phyloP scores from a whole-genome alignment of 2,113 vertebrate genomes.

The Thamnaconus septentrionalis region DNA sequence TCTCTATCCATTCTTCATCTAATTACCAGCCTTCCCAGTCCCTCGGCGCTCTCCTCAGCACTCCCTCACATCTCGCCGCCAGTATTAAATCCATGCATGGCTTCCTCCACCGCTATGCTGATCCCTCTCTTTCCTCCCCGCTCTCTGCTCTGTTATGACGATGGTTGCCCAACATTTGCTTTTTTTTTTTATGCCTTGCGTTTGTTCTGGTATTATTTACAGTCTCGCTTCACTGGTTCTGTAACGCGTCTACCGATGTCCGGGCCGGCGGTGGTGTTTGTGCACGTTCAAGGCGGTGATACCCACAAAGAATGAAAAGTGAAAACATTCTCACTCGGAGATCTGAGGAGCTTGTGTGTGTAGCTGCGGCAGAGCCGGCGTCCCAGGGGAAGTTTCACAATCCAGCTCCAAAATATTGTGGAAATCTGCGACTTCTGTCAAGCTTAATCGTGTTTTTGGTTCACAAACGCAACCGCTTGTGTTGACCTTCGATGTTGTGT shows the following conservation, averaged over 20 bases:
- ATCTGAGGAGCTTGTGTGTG: too few species aligned
- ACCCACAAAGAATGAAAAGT: not conserved
- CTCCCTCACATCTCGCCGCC: slow-evolving; percentile 34
- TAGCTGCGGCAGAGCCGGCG: too few species aligned
- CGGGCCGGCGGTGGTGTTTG: slow-evolving; percentile 22
- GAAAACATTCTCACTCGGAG: too few species aligned
- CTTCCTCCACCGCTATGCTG: slow-evolving; percentile 20
- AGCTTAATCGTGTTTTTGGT: too few species aligned
- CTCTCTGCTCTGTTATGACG: slow-evolving; percentile 4
- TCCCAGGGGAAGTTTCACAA: too few species aligned
- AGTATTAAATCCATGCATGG: slow-evolving; percentile 19
- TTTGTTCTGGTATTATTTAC: slow-evolving; percentile 34
- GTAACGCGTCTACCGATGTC: too few species aligned
- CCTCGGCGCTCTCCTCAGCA: slow-evolving; percentile 25
- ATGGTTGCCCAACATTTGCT: slow-evolving; percentile 13
- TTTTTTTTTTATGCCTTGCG: not conserved
- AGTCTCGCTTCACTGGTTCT: slow-evolving; percentile 22
- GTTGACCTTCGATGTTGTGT: too few species aligned
- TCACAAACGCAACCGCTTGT: too few species aligned
- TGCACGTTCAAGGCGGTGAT: slow-evolving; percentile 16
- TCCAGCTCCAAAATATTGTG: too few species aligned
- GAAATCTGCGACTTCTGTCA: too few species aligned
- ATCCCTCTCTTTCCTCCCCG: not conserved
- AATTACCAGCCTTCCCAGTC: slow-evolving; percentile 48
- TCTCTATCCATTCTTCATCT: slow-evolving; percentile 69